Base-by-base conservation (phyloP, 2,888 invertebrate species). In the Eudasyphora cyanicolor region DNA sequence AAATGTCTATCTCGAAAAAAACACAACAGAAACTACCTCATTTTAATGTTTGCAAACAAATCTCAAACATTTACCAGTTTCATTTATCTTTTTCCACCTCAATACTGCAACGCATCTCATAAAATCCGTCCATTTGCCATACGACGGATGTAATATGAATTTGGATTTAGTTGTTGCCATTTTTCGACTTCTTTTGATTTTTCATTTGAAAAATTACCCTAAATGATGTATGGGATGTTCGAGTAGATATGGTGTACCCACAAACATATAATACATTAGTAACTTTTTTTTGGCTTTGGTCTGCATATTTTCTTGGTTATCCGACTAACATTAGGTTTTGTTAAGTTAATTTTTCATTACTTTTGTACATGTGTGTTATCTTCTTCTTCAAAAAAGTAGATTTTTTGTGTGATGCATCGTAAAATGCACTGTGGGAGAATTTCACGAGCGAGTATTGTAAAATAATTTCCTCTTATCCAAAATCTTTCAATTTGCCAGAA, bases 301-400 rank as follows among this genome's bases (percentile, higher is more conserved):
- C 45, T 7, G 7, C n/a, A n/a, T 67, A n/a, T 67, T 49, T 38
- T 49, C 27, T 17, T 21, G 3, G 45, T 45, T 45, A 45, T 1
- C n/a, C 45, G 14, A 29, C n/a, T 69, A 21, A 49, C 69, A 69
- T 69, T 45, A 49, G 45, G 69, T 49, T 82, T 79, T 70, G 73
- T 70, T 57, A 70, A 69, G 76, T 79, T 83, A 83, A 83, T 83
- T 83, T 83, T 83, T 83, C 82, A 76, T 74, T 76, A 78, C 62
- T 60, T 24, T 5, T 57, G 32, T n/a, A 45, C 45, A n/a, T n/a
- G 8, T 57, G 32, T 54, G 17, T 19, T 74, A 76, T 74, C 45
- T 17, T 71, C 45, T 17, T 71, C 76, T 54, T 24, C 1, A 74
- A 38, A 19, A 45, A 29, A 60, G 14, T 1, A 14, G 57, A 12